Base-by-base conservation (phyloP, 2,888 invertebrate species). In the Baccha elongata region DNA sequence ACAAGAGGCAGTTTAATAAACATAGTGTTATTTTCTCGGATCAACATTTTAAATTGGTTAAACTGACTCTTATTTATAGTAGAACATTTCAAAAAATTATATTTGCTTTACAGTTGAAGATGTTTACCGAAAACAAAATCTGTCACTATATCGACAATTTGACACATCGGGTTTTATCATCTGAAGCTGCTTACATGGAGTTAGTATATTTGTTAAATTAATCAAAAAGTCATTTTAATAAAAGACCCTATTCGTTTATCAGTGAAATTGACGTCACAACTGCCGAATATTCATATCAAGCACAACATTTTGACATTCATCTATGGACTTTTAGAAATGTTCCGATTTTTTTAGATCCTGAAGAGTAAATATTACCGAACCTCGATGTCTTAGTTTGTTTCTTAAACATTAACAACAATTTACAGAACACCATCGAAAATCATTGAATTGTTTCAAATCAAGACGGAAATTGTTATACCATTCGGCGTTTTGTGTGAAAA, bases 311-410 rank as follows among this genome's bases (percentile, higher is more conserved):
- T 69, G 48, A 79, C 26, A 85, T 89, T 0, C 88, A 89, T 46
- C 83, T 89, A 8, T 89, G 90, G 90, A 85, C 87, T 8, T 71
- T 89, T 10, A 87, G 87, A 13, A 86, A 89, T 84, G 87, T 89
- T 0, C 87, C 89, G 2, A 79, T 89, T 26, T 80, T 86, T 5
- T 87, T 89, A 29, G 40, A 85, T 1, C 81, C 86, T 4, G 4
- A 86, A 35, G 84, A 85, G 89, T 89, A 84, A 86, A 86, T 11
- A 23, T 10, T 19, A 4, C 0, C 6, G 1, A 15, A n/a, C 1
- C n/a, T 3, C 1, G 48, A 42, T 37, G 13, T n/a, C 7, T 5
- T 42, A n/a, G 4, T 42, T 32, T 32, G 1, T 53, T 46, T 10
- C 4, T 6, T 1, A 10, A n/a, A 15, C 35, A 29, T n/a, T n/a